Conservation (phyloP, 2,113 vertebrate genomes). For the Enhydra lutris region DNA sequence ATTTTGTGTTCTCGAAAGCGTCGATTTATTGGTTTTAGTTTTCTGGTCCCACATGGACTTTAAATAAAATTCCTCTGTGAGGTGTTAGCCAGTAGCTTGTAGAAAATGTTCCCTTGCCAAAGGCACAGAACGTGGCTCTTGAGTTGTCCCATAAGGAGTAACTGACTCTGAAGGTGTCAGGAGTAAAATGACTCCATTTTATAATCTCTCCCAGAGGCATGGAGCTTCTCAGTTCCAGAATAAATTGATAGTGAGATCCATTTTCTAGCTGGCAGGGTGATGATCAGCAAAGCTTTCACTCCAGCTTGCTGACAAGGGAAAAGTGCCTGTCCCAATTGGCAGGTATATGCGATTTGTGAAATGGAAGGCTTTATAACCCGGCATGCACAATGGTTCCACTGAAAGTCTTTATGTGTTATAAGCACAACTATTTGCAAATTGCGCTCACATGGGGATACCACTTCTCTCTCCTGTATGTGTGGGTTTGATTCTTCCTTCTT, state of each 20-base stretch:
- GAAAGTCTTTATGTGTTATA: slow-evolving; percentile 1
- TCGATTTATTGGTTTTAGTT: slow-evolving; percentile 60
- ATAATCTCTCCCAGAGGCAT: slow-evolving; percentile 69
- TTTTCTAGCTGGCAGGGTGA: slow-evolving; percentile 41
- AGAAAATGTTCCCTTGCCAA: slow-evolving; percentile 71
- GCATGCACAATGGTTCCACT: background rate
- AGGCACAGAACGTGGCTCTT: slow-evolving; percentile 33
- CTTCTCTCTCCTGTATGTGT: background rate
- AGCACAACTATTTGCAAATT: slow-evolving; percentile 18
- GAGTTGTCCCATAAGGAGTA: slow-evolving; percentile 43
- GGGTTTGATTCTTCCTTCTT: background rate
- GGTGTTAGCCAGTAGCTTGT: slow-evolving; percentile 62
- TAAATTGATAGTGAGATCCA: slow-evolving; percentile 54
- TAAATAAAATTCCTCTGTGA: slow-evolving; percentile 61
- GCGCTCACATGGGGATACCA: background rate
- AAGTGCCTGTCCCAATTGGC: slow-evolving; percentile 15
- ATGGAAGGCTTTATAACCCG: slow-evolving; percentile 30
- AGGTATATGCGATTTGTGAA: slow-evolving; percentile 47
- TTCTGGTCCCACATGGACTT: slow-evolving; percentile 39
- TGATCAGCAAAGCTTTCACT: slow-evolving; percentile 20
- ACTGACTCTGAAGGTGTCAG: slow-evolving; percentile 45
- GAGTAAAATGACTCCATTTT: slow-evolving; percentile 49
- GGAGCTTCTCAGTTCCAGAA: slow-evolving; percentile 46
- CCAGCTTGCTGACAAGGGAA: slow-evolving; percentile 39
- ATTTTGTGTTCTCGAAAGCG: slow-evolving; percentile 54